Conservation (phyloP, 2,113 vertebrate species). For the Salvelinus fontinalis region DNA sequence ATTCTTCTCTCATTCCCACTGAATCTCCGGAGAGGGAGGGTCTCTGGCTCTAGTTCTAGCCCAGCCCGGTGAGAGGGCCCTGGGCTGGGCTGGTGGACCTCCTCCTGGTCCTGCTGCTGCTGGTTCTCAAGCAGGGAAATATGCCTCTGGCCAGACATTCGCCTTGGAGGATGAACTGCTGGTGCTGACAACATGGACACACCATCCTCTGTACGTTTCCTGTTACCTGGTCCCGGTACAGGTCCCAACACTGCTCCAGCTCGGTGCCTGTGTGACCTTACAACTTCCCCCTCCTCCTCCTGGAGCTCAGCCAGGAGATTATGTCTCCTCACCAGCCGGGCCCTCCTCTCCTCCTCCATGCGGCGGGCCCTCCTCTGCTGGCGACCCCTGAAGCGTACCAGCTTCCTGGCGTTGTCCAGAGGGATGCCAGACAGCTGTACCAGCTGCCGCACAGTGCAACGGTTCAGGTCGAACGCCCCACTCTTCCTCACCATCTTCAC, state of each 20-base stretch:
- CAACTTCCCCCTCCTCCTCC: not conserved
- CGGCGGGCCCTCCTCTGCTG: constrained; percentile 2
- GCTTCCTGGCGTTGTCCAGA: constrained; percentile 10
- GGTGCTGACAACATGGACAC: not conserved
- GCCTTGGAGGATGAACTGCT: not conserved
- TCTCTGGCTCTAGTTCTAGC: not conserved
- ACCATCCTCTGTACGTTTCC: not conserved
- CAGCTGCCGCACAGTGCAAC: constrained; percentile 21
- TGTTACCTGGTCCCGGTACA: not conserved
- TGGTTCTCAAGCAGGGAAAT: not conserved
- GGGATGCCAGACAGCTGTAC: constrained; percentile 26
- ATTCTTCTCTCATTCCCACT: not conserved
- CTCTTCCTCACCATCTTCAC: constrained; percentile 12
- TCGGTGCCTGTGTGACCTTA: not conserved
- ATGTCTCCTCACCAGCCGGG: not conserved
- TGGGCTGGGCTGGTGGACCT: not conserved
- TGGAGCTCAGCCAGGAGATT: not conserved
- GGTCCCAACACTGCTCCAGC: not conserved
- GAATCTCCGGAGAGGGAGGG: not conserved
- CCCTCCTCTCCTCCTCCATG: constrained; percentile 9
- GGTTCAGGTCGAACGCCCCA: constrained; percentile 30
- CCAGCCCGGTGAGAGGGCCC: not conserved
- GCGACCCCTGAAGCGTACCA: constrained; percentile 8
- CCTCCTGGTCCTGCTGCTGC: not conserved
- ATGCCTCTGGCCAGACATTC: not conserved